Evolutionary conservation across 2,113 vertebrate genomes (phyloP).

Genomic region (Petroica traversi): DNA sequence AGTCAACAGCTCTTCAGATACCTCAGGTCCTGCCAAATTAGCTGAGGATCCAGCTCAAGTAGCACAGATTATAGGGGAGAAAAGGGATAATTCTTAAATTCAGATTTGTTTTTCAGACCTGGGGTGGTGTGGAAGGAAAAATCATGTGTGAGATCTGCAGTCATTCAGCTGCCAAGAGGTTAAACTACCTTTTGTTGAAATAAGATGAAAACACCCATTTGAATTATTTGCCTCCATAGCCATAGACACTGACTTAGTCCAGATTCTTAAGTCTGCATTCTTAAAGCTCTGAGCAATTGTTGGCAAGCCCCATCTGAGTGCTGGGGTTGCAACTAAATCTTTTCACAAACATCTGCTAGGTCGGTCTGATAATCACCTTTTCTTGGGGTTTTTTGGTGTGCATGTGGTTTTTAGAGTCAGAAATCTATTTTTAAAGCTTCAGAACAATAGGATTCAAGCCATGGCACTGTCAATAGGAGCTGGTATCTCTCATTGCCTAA

Average conservation of each 20-base stretch:
- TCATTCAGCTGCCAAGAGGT: not conserved
- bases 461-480: not conserved
- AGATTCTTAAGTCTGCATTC: slow-evolving; percentile 62
- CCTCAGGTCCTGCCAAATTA: not conserved
- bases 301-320: slow-evolving; percentile 10
- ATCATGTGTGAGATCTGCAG: not conserved
- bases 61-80: not conserved
- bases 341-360: slow-evolving; percentile 16
- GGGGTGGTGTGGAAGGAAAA: not conserved
- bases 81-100: not conserved
- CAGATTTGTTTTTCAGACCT: not conserved
- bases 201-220: not conserved
- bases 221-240: slow-evolving; percentile 17
- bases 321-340: not conserved
- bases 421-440: slow-evolving; percentile 7
- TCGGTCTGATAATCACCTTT: not conserved
- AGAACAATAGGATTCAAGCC: not conserved
- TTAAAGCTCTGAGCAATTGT: slow-evolving; percentile 35
- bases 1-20: not conserved
- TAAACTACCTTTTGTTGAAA: slow-evolving; percentile 13
- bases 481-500: not conserved
- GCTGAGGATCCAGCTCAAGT: not conserved
- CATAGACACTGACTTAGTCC: slow-evolving; percentile 37
- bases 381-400: not conserved
- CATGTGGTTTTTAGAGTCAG: not conserved